phyloP scores from a whole-genome alignment of 1,140 invertebrate species.

The Bombyx mori region ASM3026992v2 NC_085119.1:11023001-11023500 shows the following conservation, averaged over 20 bases:
- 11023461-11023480: conserved; percentile 59
- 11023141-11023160: conserved; percentile 40
- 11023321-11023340: conserved; percentile 58
- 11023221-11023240: conserved; percentile 47
- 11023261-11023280: conserved; percentile 31
- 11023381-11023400: conserved; percentile 63
- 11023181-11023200: conserved; percentile 7
- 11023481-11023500: conserved; percentile 61
- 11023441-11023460: conserved; percentile 60
- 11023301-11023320: conserved; percentile 53
- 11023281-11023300: conserved; percentile 28
- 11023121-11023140: conserved; percentile 54
- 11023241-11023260: conserved; percentile 28
- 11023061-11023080: conserved; percentile 47
- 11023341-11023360: conserved; percentile 54
- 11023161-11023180: conserved; percentile 27
- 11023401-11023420: conserved; percentile 54
- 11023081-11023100: conserved; percentile 69
- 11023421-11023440: conserved; percentile 54
- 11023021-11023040: conserved; percentile 39
- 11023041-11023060: conserved; percentile 42
- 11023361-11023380: conserved; percentile 47
- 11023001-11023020: conserved; percentile 25
- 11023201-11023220: not conserved
- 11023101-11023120: conserved; percentile 61